phyloP scores from a whole-genome alignment of 2,888 invertebrate species.

The Cacoxenus indagator region DNA sequence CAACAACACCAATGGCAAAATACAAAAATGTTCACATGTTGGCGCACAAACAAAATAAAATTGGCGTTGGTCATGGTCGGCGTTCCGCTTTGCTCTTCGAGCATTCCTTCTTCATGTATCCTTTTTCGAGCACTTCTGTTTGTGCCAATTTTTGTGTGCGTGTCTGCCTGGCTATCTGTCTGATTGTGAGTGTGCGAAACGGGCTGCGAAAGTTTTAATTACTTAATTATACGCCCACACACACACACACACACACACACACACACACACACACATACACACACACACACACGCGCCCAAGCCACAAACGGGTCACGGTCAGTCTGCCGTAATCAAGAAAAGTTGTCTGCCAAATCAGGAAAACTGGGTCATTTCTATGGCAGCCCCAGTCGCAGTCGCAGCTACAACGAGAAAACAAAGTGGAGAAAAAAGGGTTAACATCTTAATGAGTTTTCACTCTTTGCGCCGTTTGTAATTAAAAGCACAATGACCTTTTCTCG shows the following conservation, averaged over 20 bases:
- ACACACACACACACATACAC: not conserved
- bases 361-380: constrained; percentile 50
- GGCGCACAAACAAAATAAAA: constrained; percentile 31
- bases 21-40: constrained; percentile 7
- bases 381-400: constrained; percentile 25
- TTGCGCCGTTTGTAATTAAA: constrained; percentile 53
- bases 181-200: constrained; percentile 8
- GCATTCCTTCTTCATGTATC: not conserved
- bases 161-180: not conserved
- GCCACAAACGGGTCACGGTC: constrained; percentile 48
- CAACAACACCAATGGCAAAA: constrained; percentile 21
- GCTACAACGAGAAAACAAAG: not conserved
- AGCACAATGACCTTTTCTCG: constrained; percentile 56
- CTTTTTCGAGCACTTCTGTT: not conserved
- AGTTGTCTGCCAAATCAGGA: constrained; percentile 40
- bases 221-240: constrained; percentile 21
- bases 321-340: constrained; percentile 41
- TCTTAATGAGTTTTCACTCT: constrained; percentile 57
- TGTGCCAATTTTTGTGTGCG: not conserved
- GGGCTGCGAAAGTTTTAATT: constrained; percentile 16
- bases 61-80: constrained; percentile 57
- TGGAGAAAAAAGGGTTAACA: constrained; percentile 43
- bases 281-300: not conserved
- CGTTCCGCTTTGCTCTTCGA: not conserved
- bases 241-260: constrained; percentile 3